Evolutionary conservation across 1,140 invertebrate species (phyloP).

Genomic region (Scaptomyza graminum): DNA sequence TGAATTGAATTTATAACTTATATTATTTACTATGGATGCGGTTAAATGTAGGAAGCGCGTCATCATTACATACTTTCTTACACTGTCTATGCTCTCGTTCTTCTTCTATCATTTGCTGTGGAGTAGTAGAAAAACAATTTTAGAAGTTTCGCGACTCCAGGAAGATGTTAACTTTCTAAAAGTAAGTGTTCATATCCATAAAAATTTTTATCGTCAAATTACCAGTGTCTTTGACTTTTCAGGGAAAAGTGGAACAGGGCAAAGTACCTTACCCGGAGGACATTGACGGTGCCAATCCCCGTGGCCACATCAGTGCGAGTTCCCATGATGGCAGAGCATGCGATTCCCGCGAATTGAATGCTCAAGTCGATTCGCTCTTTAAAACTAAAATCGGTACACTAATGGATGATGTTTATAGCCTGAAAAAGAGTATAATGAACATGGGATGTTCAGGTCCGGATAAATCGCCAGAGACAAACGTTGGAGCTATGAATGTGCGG

Average conservation of each 20-base stretch:
- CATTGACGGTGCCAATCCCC: not conserved
- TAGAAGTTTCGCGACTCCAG: conserved; percentile 16
- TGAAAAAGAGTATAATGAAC: conserved; percentile 47
- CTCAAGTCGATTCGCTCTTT: conserved; percentile 51
- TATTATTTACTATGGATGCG: conserved; percentile 32
- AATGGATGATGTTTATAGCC: conserved; percentile 64
- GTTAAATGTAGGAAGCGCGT: conserved; percentile 19
- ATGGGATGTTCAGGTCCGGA: not conserved
- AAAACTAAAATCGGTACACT: conserved; percentile 57
- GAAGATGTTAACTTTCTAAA: conserved; percentile 51
- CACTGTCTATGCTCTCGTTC: conserved; percentile 33
- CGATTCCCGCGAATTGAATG: conserved; percentile 35
- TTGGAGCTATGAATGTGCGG: not conserved
- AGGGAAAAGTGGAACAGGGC: conserved; percentile 6
- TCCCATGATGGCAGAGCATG: not conserved
- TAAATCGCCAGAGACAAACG: not conserved
- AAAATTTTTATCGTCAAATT: not conserved
- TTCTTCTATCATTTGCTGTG: conserved; percentile 57
- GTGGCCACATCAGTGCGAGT: not conserved
- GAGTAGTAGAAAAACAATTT: conserved; percentile 29
- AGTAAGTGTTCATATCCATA: conserved; percentile 27
- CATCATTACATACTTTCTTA: conserved; percentile 39
- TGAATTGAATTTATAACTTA: not conserved
- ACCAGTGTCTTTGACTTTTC: not conserved
- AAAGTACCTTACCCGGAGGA: not conserved